phyloP scores from a whole-genome alignment of 2,888 invertebrate genomes.

The Eilema depressum region DNA sequence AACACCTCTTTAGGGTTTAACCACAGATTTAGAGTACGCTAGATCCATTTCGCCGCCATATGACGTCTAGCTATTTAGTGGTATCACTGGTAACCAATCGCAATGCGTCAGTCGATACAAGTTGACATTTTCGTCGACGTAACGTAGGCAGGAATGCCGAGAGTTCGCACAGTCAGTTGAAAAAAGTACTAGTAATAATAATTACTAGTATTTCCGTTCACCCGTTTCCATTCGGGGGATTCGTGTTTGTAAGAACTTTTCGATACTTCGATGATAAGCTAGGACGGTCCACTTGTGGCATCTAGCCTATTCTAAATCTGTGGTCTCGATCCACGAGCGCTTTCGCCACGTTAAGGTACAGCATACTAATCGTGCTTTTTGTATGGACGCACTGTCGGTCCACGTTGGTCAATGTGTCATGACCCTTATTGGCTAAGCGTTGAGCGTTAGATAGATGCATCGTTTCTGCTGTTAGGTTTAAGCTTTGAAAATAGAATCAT shows the following conservation, averaged over 20 bases:
- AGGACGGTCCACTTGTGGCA: background rate
- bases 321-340: background rate
- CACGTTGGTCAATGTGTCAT: background rate
- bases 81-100: too few species aligned
- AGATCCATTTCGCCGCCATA: background rate
- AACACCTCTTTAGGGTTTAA: background rate
- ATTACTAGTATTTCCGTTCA: background rate
- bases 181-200: background rate
- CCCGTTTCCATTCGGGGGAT: too few species aligned
- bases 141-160: too few species aligned
- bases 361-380: constrained; percentile 4
- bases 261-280: background rate
- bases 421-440: background rate
- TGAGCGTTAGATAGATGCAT: background rate
- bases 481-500: background rate
- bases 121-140: too few species aligned
- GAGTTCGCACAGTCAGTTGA: too few species aligned
- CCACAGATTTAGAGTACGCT: background rate
- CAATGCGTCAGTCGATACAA: too few species aligned
- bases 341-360: background rate
- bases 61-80: too few species aligned
- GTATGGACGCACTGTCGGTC: background rate
- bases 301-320: constrained; percentile 4
- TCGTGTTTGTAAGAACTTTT: too few species aligned
- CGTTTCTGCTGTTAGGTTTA: background rate